Evolutionary conservation across 2,888 invertebrate genomes (phyloP), one percentile per base, ranked within the genome.

Genomic region (Eudemis profundana): DNA sequence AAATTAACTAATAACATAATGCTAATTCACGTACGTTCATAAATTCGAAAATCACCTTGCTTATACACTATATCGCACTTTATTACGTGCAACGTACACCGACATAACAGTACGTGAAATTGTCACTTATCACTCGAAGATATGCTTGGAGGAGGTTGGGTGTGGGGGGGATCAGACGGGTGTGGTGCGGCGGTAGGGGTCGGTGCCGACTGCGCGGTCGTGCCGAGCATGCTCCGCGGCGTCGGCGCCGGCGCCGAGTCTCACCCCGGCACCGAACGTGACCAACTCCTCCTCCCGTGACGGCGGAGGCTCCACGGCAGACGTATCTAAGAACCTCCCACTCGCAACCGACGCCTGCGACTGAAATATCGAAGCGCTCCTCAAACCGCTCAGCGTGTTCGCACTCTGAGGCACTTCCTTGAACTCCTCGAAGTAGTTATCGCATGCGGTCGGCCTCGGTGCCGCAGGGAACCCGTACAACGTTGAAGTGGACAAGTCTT

Each of bases 241-340:
- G 29, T 15, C 40, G n/a, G 33, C 59, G 83, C 82, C 57, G 78
- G 70, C 47, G 92, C 90, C 71, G 93, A 73, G 29, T 53, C 88
- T 75, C 49, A 93, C 93, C 38, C 94, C 95, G 61, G 94, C 90
- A 74, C 95, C 95, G 78, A 95, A 95, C 10, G 95, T 95, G 49
- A 95, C 95, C 78, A 95, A 93, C 74, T 95, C 95, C 71, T 95
- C 95, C 69, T 94, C 93, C 53, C 93, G 92, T 1, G 95, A 93
- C 42, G 94, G 94, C 10, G 95, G 93, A 59, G 94, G 94, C 69
- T 94, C 94, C 42, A 94, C 92, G 36, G 93, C 93, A 23, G 95
- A 95, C 40, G 95, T 95, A 64, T 93, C 95, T 69, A 95, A 89
- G 70, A 95, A 95, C 75, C 95, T 94, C 2, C 94, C 94, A 66